These are phyloP conservation scores for Choloepus didactylus DNA, from an alignment of 2,797 vertebrate species.

Conservation along the genomic window DNA sequence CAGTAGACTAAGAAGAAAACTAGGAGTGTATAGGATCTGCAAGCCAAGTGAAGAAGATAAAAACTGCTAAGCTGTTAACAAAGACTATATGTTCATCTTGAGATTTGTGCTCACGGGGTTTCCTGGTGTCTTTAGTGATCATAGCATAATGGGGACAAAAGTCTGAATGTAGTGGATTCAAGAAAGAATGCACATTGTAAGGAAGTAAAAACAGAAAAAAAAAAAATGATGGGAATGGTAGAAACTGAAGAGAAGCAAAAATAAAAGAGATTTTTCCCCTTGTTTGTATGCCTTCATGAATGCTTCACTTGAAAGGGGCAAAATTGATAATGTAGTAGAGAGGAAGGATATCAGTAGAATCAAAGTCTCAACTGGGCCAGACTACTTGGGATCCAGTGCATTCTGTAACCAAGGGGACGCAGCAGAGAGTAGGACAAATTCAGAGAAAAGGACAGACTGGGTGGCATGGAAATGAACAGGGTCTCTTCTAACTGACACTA, in stretches of 20 bases:
- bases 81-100: accelerated
- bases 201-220: background rate
- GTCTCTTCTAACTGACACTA: background rate
- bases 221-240: background rate
- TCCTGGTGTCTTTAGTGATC: background rate
- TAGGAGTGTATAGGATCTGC: background rate
- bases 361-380: background rate
- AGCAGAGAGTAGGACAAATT: background rate
- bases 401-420: accelerated
- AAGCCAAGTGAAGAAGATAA: background rate
- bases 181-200: no score
- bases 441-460: background rate
- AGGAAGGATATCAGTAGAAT: background rate
- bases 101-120: background rate
- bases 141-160: background rate
- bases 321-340: accelerated
- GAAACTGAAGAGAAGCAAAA: background rate
- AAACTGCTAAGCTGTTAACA: accelerated
- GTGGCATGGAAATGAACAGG: background rate
- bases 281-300: background rate
- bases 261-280: accelerated
- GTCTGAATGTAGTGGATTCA: no score
- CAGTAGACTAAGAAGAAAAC: background rate
- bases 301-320: no score
- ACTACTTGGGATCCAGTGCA: background rate